phyloP scores from a whole-genome alignment of 2,113 vertebrate species.

The human region GRCh38 chr3:7845001-7845500 shows the following conservation, averaged over 20 bases:
- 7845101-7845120: background rate
- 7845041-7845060: background rate
- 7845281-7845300: background rate
- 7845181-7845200: background rate
- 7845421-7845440: background rate
- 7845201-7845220: background rate
- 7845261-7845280: background rate
- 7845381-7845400: background rate
- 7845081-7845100: background rate
- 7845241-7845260: background rate
- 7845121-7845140: background rate
- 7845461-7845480: background rate
- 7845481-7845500: background rate
- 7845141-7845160: background rate
- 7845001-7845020: background rate
- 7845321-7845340: background rate
- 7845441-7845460: background rate
- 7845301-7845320: background rate
- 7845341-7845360: background rate
- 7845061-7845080: background rate
- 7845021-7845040: background rate
- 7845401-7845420: background rate
- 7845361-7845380: background rate
- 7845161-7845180: background rate
- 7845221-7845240: background rate